phyloP scores from a whole-genome alignment of 2,888 invertebrate species.

The Cerastis leucographa region DNA sequence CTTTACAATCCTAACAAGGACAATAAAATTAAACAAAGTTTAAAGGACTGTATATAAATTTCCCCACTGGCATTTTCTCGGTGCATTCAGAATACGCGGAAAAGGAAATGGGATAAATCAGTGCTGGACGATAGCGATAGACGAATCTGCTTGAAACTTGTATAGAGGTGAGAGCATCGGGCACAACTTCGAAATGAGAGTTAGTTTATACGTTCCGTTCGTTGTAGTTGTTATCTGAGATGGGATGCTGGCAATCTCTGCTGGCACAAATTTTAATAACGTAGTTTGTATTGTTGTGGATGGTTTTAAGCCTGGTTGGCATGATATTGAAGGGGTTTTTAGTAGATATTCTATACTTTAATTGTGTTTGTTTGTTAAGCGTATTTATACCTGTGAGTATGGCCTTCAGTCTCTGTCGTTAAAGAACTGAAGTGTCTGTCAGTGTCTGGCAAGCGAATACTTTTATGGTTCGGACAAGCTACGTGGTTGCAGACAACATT shows the following conservation, averaged over 20 bases:
- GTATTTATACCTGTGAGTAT: not conserved
- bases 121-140: not conserved
- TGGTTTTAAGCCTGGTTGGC: not conserved
- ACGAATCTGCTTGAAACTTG: not conserved
- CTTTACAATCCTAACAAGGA: no score
- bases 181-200: slow-evolving; percentile 3
- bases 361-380: not conserved
- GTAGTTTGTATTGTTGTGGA: no score
- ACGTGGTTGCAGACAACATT: no score
- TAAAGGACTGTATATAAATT: not conserved
- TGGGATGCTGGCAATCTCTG: not conserved
- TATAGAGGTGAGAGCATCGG: not conserved
- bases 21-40: no score
- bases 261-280: slow-evolving; percentile 8
- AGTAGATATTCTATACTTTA: not conserved
- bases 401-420: not conserved
- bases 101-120: slow-evolving; percentile 16
- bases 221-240: not conserved
- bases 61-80: not conserved
- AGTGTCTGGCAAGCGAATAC: no score
- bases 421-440: not conserved
- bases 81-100: not conserved
- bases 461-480: no score
- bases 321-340: not conserved
- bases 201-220: not conserved